phyloP scores from a whole-genome alignment of 2,888 invertebrate genomes.

The Agriopis leucophaearia region DNA sequence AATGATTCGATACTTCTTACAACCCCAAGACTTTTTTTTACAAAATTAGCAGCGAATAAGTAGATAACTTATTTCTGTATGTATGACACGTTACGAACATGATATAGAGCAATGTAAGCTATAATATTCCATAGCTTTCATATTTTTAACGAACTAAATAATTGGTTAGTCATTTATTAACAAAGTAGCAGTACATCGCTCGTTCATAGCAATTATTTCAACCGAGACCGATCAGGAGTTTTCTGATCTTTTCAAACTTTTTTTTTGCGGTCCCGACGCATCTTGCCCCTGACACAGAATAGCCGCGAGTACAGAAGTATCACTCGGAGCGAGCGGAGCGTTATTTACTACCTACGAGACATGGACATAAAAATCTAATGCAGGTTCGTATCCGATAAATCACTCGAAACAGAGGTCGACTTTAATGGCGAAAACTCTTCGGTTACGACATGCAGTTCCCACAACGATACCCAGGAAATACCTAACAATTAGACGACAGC shows the following conservation, averaged over 20 bases:
- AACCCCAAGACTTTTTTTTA: too few species aligned
- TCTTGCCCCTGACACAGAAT: conserved; percentile 28
- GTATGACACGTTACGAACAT: too few species aligned
- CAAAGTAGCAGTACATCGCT: too few species aligned
- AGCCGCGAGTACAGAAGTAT: conserved; percentile 43
- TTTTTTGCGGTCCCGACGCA: neutral
- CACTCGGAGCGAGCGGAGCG: conserved; percentile 56
- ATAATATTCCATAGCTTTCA: too few species aligned
- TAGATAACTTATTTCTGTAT: too few species aligned
- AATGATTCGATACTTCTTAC: too few species aligned
- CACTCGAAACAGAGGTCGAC: conserved; percentile 49
- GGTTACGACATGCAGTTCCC: conserved; percentile 74
- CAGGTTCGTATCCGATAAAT: conserved; percentile 51
- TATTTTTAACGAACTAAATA: too few species aligned
- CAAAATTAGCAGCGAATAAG: too few species aligned
- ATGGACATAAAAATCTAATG: conserved; percentile 80
- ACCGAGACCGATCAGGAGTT: too few species aligned
- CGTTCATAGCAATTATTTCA: too few species aligned
- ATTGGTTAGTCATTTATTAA: too few species aligned
- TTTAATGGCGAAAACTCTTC: conserved; percentile 73
- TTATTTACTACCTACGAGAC: conserved; percentile 79
- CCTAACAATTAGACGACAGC: conserved; percentile 45
- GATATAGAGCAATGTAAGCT: too few species aligned
- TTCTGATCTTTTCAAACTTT: neutral
- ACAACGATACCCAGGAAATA: conserved; percentile 55